Evolutionary conservation across 2,797 vertebrate genomes (phyloP), one percentile per base, ranked within the genome.

Genomic region (Myioborus miniatus): DNA sequence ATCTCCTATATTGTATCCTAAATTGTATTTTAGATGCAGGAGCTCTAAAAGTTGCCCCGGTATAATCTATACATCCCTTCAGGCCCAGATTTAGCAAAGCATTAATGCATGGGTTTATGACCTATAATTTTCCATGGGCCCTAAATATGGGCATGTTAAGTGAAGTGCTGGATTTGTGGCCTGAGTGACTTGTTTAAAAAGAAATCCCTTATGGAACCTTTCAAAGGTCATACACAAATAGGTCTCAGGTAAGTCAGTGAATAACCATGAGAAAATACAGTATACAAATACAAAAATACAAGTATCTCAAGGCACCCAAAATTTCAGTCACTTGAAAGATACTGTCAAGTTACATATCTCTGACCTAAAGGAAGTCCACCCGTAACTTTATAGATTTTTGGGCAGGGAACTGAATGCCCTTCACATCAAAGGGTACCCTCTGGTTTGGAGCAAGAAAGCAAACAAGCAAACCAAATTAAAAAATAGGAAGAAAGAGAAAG

Each of bases 51-150:
- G 55, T 24, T 83, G 65, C 30, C 58, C 59, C 84, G 47, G 80
- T 72, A 94, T 93, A 95, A 94, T 88, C 91, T 93, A 94, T 58
- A 88, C 55, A 90, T 72, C 59, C 80, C 90, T 90, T 94, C 74
- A 88, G 90, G 88, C 83, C 29, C 59, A 78, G 88, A 94, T 88
- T 86, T 62, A 94, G 83, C 55, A 83, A 75, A 90, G 41, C 65
- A 88, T 88, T 96, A 86, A 88, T 17, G 37, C 30, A 62, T 49
- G 36, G 43, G 29, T 83, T 95, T 95, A 91, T 36, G 69, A 93
- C 43, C 87, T 92, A 14, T 89, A 94, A 94, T 94, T 91, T 96
- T 94, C 80, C 56, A 23, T 5, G 8, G 52, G 65, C 19, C 63
- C 56, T 93, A 82, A 89, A 93, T 76, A 87, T 8, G 36, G 44